Evolutionary conservation across 2,797 vertebrate species (phyloP).

Genomic region (Luscinia luscinia): DNA sequence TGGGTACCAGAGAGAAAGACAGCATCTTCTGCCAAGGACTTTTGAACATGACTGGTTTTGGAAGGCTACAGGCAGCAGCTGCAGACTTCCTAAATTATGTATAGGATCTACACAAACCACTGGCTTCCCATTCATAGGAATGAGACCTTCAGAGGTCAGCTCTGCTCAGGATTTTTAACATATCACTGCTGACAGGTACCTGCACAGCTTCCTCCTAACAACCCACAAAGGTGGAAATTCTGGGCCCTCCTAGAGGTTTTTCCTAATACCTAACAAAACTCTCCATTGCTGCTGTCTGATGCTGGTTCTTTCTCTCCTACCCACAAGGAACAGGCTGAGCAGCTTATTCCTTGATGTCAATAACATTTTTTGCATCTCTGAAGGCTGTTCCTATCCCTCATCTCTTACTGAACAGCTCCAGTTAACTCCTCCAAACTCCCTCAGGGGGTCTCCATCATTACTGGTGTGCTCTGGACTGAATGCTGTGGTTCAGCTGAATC

Average conservation of each 20-base stretch:
- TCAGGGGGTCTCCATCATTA: accelerated
- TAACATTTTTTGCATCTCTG: background rate
- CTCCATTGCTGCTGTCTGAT: background rate
- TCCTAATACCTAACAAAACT: background rate
- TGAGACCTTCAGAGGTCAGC: background rate
- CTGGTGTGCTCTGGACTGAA: background rate
- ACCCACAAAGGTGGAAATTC: background rate
- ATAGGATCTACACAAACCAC: background rate
- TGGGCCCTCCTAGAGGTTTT: background rate
- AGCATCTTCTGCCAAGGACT: slow-evolving; percentile 12
- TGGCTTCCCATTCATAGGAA: background rate
- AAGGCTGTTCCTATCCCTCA: background rate
- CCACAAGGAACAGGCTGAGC: background rate
- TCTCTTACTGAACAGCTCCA: background rate
- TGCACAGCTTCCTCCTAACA: background rate
- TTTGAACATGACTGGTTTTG: background rate
- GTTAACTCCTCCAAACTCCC: background rate
- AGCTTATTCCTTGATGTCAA: background rate
- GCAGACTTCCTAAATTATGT: slow-evolving; percentile 31
- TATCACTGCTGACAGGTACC: background rate
- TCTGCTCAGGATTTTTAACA: background rate
- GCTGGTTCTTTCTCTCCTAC: background rate
- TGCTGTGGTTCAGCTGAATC: background rate
- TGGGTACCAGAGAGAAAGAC: background rate
- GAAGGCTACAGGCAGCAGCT: slow-evolving; percentile 3